Evolutionary conservation across 2,888 invertebrate genomes (phyloP), one percentile per base, ranked within the genome.

Genomic region (Andrena bicolor): DNA sequence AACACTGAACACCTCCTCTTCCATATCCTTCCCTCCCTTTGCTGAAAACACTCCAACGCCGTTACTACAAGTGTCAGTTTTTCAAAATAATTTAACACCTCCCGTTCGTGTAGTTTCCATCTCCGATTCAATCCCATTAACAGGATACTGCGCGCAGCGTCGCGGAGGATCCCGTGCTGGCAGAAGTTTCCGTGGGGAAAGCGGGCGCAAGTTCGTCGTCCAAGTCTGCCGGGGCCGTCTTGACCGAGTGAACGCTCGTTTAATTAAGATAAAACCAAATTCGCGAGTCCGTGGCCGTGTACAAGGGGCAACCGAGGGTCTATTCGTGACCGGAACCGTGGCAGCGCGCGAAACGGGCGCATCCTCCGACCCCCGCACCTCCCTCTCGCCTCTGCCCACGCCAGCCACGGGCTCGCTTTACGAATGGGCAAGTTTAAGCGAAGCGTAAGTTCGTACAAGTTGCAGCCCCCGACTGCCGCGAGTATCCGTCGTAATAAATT

Each of bases 371-470:
- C 32, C 16, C 20, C 8, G 53, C 53, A 53, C 20, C 73, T n/a
- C 69, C 35, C 56, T 58, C 74, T 16, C 23, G 16, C 30, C 30
- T 0, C 7, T 2, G 41, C 56, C 48, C 51, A 58, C 48, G 30
- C 58, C 26, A 58, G 32, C 16, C 70, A 77, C 69, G 66, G 35
- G 58, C 58, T 77, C 82, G 76, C 77, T 79, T 75, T 77, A 78
- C 80, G 80, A 82, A 71, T 70, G 85, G 63, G 64, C 83, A 76
- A 85, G 80, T 86, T 87, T 75, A 83, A 78, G 84, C 76, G 80
- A 78, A 78, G 80, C 76, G 83, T 82, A 87, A 88, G 87, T 87
- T 87, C 86, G 83, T 80, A 74, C 78, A 82, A 86, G 88, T 87
- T 83, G 74, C 75, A 79, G 68, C 65, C 74, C 84, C 68, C 65